These are phyloP conservation scores for Perodicticus potto DNA, from an alignment of 2,797 vertebrate species.

Conservation along the genomic window DNA sequence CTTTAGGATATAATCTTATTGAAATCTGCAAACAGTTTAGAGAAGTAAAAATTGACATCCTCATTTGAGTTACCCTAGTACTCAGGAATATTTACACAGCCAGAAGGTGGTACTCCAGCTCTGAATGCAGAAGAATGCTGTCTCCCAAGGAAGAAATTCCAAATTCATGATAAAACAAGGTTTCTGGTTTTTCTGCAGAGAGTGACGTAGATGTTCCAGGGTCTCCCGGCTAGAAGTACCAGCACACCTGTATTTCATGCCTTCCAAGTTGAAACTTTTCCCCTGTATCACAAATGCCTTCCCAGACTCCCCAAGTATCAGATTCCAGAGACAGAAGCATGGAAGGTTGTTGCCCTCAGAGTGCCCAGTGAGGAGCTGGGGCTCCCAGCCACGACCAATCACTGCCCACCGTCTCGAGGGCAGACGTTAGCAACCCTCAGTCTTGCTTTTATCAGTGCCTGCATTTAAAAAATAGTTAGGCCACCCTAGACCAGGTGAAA, in stretches of 20 bases:
- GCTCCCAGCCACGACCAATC: background rate
- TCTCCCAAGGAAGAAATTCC: background rate
- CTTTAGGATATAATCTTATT: background rate
- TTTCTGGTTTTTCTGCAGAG: background rate
- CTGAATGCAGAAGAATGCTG: background rate
- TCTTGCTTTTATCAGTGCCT: background rate
- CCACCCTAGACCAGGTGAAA: background rate
- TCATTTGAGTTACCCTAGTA: background rate
- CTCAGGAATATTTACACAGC: background rate
- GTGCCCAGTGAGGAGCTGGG: background rate
- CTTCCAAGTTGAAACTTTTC: background rate
- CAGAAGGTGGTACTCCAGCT: background rate
- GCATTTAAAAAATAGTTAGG: background rate
- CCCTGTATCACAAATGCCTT: background rate
- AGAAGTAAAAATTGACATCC: background rate
- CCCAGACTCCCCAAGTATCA: no score
- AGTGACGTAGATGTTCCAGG: background rate
- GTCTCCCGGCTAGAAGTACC: background rate
- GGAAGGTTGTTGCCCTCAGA: background rate
- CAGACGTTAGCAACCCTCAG: no score
- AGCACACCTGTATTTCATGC: background rate
- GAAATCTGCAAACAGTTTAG: background rate
- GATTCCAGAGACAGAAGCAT: background rate
- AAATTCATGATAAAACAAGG: background rate
- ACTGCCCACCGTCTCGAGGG: background rate